phyloP scores from a whole-genome alignment of 2,113 vertebrate species.

The Caloenas nicobarica region DNA sequence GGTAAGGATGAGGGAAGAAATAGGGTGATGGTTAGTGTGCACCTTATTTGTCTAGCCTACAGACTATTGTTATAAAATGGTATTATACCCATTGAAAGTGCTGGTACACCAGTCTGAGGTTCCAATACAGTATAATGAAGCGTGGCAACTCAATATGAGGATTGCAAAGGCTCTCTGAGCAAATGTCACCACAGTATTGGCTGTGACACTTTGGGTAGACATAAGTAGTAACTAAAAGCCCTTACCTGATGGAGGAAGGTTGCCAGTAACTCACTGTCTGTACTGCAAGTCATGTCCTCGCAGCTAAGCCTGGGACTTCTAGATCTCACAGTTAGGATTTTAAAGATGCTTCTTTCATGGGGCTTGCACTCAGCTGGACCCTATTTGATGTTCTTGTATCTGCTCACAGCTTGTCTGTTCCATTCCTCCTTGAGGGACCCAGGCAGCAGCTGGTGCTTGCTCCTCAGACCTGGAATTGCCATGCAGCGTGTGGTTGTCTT shows the following conservation, averaged over 20 bases:
- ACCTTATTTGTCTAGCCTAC: neutral
- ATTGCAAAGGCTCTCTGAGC: neutral
- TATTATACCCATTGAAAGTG: neutral
- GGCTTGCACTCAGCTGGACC: neutral
- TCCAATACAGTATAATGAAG: neutral
- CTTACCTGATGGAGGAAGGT: neutral
- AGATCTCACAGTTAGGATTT: neutral
- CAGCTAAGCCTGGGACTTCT: neutral
- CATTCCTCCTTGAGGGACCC: neutral
- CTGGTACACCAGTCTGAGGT: neutral
- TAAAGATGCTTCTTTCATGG: neutral
- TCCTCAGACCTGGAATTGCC: neutral
- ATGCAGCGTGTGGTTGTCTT: neutral
- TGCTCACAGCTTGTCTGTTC: neutral
- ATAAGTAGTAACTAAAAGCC: neutral
- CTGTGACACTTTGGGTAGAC: neutral
- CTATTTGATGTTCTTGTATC: neutral
- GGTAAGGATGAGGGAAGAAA: neutral
- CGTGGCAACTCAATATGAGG: neutral
- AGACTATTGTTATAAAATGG: neutral
- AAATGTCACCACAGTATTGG: neutral
- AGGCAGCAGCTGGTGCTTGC: neutral
- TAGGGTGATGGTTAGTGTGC: too few relatives aligned
- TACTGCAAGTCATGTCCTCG: neutral
- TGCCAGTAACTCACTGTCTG: neutral